Conservation (phyloP, 2,113 vertebrate genomes). For the Setophaga petechia region DNA sequence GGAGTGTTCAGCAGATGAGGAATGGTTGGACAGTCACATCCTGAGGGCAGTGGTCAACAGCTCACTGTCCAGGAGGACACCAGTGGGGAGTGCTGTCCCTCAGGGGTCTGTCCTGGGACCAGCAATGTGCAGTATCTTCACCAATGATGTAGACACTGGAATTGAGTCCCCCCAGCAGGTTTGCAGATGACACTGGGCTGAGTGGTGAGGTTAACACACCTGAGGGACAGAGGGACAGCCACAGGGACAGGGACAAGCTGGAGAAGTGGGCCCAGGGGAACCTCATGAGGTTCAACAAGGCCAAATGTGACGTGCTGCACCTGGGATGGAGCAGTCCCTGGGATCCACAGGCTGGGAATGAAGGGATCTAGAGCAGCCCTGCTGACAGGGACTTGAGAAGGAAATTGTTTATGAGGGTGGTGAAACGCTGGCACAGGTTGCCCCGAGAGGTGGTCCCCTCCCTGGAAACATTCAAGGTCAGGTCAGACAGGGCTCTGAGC, state of each 20-base stretch:
- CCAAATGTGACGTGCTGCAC: background rate
- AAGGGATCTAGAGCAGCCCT: background rate
- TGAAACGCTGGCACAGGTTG: background rate
- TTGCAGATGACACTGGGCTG: background rate
- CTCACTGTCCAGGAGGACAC: background rate
- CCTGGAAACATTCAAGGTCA: background rate
- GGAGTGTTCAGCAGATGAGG: background rate
- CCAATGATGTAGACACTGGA: rapidly evolving
- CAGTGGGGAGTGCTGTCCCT: background rate
- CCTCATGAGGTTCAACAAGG: background rate
- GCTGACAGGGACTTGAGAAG: background rate
- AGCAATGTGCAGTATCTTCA: background rate
- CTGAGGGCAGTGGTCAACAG: background rate
- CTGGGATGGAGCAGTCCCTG: background rate
- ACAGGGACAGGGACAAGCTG: background rate
- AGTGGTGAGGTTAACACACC: background rate
- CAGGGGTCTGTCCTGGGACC: background rate
- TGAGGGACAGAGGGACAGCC: background rate
- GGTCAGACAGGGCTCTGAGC: background rate
- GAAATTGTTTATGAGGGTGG: background rate
- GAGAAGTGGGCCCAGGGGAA: background rate
- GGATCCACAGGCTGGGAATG: background rate
- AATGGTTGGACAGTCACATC: background rate
- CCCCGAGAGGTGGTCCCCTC: background rate
- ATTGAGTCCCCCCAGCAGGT: background rate